Evolutionary conservation across 2,888 invertebrate species (phyloP).

Genomic region (Sthenelais limicola): DNA sequence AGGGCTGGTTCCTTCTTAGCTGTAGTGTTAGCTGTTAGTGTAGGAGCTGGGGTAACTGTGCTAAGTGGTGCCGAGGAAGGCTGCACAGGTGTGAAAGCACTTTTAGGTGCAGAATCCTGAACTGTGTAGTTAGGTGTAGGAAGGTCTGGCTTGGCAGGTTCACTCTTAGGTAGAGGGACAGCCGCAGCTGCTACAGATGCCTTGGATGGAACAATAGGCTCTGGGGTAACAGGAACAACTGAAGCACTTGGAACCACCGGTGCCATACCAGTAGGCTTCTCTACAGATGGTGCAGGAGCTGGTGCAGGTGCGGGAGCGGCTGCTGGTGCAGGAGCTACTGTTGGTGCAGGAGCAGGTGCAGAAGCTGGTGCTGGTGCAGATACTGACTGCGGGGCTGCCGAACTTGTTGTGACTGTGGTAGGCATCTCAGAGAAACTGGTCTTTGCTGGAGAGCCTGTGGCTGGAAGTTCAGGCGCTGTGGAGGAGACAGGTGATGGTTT

Average conservation of each 20-base stretch:
- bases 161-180: too few relatives aligned
- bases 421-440: neutral
- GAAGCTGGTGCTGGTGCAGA: neutral
- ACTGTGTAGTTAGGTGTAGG: too few relatives aligned
- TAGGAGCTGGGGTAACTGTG: neutral
- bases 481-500: too few relatives aligned
- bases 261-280: constrained; percentile 27
- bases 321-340: neutral
- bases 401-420: constrained; percentile 1
- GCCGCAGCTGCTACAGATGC: constrained; percentile 5
- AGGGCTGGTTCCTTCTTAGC: constrained; percentile 1
- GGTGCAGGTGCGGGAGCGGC: neutral
- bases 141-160: too few relatives aligned
- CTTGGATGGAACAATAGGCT: neutral
- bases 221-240: too few relatives aligned
- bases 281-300: constrained; percentile 1
- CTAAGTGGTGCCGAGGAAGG: constrained; percentile 1
- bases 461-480: too few relatives aligned
- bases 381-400: neutral
- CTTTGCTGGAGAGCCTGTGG: neutral
- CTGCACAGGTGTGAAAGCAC: neutral
- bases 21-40: neutral
- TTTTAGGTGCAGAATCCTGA: neutral
- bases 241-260: too few relatives aligned
- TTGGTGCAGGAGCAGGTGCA: neutral